Evolutionary conservation across 2,797 vertebrate species (phyloP).

Genomic region (Brachymystax lenok): DNA sequence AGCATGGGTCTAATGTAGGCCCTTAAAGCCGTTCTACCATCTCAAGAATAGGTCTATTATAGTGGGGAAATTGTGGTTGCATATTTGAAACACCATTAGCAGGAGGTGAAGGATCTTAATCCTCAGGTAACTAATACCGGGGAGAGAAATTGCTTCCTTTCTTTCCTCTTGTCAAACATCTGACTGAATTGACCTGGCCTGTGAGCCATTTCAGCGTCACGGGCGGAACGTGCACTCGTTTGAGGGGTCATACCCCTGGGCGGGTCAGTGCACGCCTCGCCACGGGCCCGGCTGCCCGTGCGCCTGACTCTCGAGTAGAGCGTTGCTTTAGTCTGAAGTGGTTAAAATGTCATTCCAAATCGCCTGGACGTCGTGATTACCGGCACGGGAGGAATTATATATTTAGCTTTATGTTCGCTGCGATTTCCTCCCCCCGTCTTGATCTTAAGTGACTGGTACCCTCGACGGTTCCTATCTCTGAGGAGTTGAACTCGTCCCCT

Average conservation of each 20-base stretch:
- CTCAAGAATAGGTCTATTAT: not conserved
- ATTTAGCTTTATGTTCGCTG: slow-evolving; percentile 88
- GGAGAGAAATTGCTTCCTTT: slow-evolving; percentile 84
- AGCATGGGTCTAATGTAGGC: not conserved
- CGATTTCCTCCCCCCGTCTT: slow-evolving; percentile 89
- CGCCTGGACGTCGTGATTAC: slow-evolving; percentile 87
- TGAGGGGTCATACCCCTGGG: slow-evolving; percentile 46
- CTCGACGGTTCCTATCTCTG: slow-evolving; percentile 73
- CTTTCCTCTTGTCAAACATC: slow-evolving; percentile 42
- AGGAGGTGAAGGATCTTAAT: slow-evolving; percentile 83
- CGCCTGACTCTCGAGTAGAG: slow-evolving; percentile 58
- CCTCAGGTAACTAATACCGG: slow-evolving; percentile 88
- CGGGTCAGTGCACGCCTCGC: slow-evolving; percentile 36
- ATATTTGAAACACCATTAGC: slow-evolving; percentile 32
- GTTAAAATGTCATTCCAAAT: slow-evolving; percentile 91
- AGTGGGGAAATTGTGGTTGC: slow-evolving; percentile 43
- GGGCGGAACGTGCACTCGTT: slow-evolving; percentile 72
- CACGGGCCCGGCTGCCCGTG: slow-evolving; percentile 40
- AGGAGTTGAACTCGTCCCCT: slow-evolving; percentile 68
- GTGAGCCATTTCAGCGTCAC: slow-evolving; percentile 76
- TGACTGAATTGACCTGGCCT: slow-evolving; percentile 37
- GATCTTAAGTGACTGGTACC: slow-evolving; percentile 83
- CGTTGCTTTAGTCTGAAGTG: slow-evolving; percentile 84
- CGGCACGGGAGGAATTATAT: slow-evolving; percentile 79
- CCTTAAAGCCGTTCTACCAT: not conserved